Evolutionary conservation across 2,113 vertebrate species (phyloP), one percentile per base, ranked within the genome.

Genomic region (Myotis lucifugus): DNA sequence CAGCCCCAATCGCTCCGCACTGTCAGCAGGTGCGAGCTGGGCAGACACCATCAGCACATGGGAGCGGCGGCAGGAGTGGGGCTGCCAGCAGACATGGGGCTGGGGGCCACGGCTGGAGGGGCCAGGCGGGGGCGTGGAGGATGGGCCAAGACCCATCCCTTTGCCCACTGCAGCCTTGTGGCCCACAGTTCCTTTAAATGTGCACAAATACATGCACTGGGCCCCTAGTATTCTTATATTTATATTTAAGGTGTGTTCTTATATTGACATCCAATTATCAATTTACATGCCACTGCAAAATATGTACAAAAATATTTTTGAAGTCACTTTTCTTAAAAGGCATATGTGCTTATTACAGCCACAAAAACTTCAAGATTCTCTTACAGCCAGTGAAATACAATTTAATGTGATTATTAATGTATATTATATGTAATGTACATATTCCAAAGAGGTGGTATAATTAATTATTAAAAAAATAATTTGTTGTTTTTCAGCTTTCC

Each of bases 341-440:
- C 17, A 59, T 76, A 70, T 69, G 17, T 70, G 2, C 46, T 94
- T 73, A 42, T 42, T 79, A 0, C 7, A 87, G 6, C 1, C 32
- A 88, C 6, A 78, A 73, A 14, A 84, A 0, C 8, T 76, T 37
- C 34, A 61, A 72, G 6, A 86, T 37, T 93, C 21, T 66, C 23
- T 91, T 93, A 46, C 0, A 73, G 27, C 15, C 46, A 89, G 19
- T 29, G 13, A 73, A 93, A 14, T 40, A 48, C 8, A 48, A n/a
- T 46, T 73, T 78, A 79, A 93, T 81, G 1, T 56, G 66, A 52
- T 77, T 92, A 40, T 92, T 73, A 85, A 69, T 84, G 9, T 27
- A 42, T 54, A 23, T 42, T 85, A 73, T 18, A 11, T 42, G 1
- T 23, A 67, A 52, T 66, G 1, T 2, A 56, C 6, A 74, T 66